Evolutionary conservation across 2,888 invertebrate species (phyloP).

Genomic region (Synergus japonicus): DNA sequence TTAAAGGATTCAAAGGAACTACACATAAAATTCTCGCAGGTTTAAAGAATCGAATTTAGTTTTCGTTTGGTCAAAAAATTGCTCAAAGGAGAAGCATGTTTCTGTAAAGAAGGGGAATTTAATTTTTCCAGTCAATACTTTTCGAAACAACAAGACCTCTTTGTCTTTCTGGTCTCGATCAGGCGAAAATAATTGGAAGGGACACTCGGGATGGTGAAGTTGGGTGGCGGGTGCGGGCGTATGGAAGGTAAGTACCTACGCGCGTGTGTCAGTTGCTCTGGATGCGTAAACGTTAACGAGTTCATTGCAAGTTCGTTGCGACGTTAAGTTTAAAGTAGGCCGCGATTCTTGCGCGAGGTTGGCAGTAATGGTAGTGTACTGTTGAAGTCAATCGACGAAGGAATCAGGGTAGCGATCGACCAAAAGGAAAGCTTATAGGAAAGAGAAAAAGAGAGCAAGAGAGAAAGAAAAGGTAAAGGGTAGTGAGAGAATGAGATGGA

Average conservation of each 20-base stretch:
- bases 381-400: constrained; percentile 13
- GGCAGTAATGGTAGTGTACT: background rate
- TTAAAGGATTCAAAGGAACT: too few species aligned
- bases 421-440: constrained; percentile 43
- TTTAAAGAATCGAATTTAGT: too few species aligned
- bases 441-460: constrained; percentile 1
- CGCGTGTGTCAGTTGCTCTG: constrained; percentile 43
- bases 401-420: constrained; percentile 45
- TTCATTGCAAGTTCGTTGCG: constrained; percentile 56
- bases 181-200: constrained; percentile 51
- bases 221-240: constrained; percentile 32
- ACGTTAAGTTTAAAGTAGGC: constrained; percentile 55
- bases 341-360: constrained; percentile 28
- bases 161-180: constrained; percentile 3
- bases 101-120: background rate
- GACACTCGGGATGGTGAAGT: constrained; percentile 49
- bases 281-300: constrained; percentile 55
- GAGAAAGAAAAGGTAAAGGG: constrained; percentile 42
- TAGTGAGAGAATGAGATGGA: constrained; percentile 44
- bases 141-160: constrained; percentile 21
- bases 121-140: constrained; percentile 1
- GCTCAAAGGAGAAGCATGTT: background rate
- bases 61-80: too few species aligned
- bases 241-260: constrained; percentile 19
- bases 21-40: too few species aligned